Base-by-base conservation (phyloP, 1,140 invertebrate species). In the Drosophila neocordata region DNA sequence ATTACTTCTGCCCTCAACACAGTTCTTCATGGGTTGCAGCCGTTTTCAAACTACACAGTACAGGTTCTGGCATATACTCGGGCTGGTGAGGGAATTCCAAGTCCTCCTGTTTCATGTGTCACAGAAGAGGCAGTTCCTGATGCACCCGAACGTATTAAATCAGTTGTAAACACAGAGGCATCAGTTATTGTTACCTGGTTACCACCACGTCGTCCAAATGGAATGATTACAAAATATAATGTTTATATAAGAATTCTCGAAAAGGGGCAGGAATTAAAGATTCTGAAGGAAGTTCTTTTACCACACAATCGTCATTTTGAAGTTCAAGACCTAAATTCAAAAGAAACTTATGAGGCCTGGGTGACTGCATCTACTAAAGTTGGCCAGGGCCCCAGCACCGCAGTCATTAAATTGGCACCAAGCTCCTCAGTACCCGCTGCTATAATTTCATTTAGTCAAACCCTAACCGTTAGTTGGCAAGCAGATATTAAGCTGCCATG, bases 101-200 rank as follows among this genome's bases (percentile, higher is more conserved):
- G 95, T 91, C 87, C 92, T 15, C 92, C 95, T 0, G 93, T 96
- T 8, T 95, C 94, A 78, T 96, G 96, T 82, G 94, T 93, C 68
- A 97, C 96, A 1, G 94, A 95, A 59, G 95, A 96, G 92, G 93
- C 95, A 68, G 94, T 94, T 48, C 95, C 95, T 22, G 94, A 94
- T 76, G 93, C 94, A 12, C 96, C 96, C 2, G 94, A 95, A 60
- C 94, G 94, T 67, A 95, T 97, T 5, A 97, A 97, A 89, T 95
- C 95, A 0, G 90, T 96, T 12, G 93, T 94, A 0, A 95, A 93
- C 62, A 94, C 94, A 12, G 93, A 94, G 60, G 94, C 94, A 57
- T 94, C 94, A 1, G 94, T 96, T n/a, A 92, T 96, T 51, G 94
- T 97, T 41, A 95, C 95, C 69, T 97, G 96, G 96, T 92, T 95